phyloP scores from a whole-genome alignment of 2,888 invertebrate genomes.

The Melieria omissa region DNA sequence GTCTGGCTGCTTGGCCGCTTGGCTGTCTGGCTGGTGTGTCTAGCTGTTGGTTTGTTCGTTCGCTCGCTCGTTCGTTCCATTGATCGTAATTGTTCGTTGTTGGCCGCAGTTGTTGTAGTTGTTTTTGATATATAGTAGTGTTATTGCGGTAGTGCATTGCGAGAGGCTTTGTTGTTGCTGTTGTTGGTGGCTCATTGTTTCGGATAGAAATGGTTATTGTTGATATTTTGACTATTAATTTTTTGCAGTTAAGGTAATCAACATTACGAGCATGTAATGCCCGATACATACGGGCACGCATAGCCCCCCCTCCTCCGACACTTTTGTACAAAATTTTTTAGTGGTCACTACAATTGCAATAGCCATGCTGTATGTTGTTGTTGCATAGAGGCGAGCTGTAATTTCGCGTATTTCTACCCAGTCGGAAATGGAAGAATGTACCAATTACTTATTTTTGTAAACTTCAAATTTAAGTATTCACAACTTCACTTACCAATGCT shows the following conservation, averaged over 20 bases:
- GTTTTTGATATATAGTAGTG: slow-evolving; percentile 37
- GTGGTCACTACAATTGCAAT: no score
- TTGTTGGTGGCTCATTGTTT: slow-evolving; percentile 25
- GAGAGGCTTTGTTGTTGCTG: neutral
- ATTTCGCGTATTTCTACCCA: no score
- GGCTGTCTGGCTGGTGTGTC: neutral
- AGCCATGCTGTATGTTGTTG: no score
- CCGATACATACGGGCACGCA: neutral
- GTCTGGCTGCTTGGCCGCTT: no score
- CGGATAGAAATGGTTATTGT: no score
- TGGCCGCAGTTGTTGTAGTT: slow-evolving; percentile 37
- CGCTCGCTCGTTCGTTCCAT: no score
- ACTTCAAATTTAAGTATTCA: no score
- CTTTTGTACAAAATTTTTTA: no score
- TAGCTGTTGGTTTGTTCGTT: slow-evolving; percentile 11
- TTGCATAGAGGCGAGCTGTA: no score
- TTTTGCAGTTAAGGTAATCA: slow-evolving; percentile 48
- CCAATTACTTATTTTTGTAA: no score
- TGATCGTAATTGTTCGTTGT: neutral
- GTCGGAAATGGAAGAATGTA: no score
- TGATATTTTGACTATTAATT: slow-evolving; percentile 18
- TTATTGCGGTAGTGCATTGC: slow-evolving; percentile 33
- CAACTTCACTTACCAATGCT: no score
- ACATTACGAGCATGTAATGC: slow-evolving; percentile 39
- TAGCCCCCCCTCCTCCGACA: neutral